Evolutionary conservation across 2,797 vertebrate species (phyloP).

Genomic region (Aphelocoma californica): DNA sequence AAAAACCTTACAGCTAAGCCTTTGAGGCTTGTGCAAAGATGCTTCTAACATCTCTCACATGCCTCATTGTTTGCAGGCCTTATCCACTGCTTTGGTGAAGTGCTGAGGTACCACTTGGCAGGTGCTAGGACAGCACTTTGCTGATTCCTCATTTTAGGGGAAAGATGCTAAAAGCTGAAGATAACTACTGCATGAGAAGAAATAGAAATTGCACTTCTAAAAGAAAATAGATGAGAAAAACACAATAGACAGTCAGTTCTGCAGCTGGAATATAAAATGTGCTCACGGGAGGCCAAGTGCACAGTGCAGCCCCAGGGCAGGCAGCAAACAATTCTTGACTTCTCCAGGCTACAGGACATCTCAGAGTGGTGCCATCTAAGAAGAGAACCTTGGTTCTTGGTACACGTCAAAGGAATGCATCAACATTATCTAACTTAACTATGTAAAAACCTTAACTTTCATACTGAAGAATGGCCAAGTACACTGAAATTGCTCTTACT

Average conservation of each 20-base stretch:
- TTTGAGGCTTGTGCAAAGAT: neutral
- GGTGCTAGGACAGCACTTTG: neutral
- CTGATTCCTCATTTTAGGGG: neutral
- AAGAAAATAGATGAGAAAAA: neutral
- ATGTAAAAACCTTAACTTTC: neutral
- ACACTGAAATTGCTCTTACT: neutral
- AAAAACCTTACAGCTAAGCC: neutral
- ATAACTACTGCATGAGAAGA: neutral
- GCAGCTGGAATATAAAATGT: neutral
- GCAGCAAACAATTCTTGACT: neutral
- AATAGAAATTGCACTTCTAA: neutral
- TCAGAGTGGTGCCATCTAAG: accelerated
- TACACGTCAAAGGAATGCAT: neutral
- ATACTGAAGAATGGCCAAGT: neutral
- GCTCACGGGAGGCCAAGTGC: accelerated
- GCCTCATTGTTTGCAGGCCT: neutral
- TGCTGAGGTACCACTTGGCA: neutral
- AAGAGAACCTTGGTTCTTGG: neutral
- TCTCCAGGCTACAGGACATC: neutral
- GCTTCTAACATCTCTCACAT: neutral
- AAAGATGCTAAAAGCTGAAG: neutral
- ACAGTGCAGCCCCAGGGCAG: neutral
- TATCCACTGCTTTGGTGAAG: neutral
- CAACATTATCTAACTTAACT: neutral
- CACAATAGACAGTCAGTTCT: neutral